A percentile compares a stretch with the other conserved stretches of the same genome.
Conservation (phyloP, 2,797 vertebrate species). For the Anas capensis region DNA sequence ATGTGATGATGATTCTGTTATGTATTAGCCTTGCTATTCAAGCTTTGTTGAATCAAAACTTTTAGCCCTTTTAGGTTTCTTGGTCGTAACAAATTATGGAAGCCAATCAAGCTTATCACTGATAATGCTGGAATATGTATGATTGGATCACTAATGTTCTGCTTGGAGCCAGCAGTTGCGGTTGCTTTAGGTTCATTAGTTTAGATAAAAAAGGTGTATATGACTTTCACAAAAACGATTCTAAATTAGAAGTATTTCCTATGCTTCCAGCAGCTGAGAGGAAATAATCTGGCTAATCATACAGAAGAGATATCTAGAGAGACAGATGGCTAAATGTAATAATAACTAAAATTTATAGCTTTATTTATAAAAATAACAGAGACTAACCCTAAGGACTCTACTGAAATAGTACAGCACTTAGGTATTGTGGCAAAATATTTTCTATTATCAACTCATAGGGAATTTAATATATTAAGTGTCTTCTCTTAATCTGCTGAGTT, state of each 20-base stretch:
- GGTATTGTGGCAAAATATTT: not conserved
- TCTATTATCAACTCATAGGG: not conserved
- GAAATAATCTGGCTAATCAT: not conserved
- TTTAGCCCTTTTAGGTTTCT: not conserved
- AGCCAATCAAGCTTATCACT: not conserved
- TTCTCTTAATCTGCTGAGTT: not conserved
- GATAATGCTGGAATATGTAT: not conserved
- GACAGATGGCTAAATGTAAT: not conserved
- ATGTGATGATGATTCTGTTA: not conserved
- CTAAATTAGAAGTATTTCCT: not conserved
- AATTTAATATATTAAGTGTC: not conserved
- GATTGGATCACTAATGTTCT: not conserved
- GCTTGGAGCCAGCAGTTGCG: not conserved
- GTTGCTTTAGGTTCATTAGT: not conserved
- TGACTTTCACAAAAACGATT: not conserved
- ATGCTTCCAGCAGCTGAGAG: not conserved
- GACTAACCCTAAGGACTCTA: not conserved
- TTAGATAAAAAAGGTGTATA: not conserved
- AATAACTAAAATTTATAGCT: not conserved
- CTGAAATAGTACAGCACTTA: not conserved
- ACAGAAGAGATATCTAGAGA: not conserved
- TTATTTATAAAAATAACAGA: not conserved
- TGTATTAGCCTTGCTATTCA: not conserved
- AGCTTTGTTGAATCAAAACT: not conserved
- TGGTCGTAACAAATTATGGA: not conserved